These are phyloP conservation scores for Hyla sarda DNA, from an alignment of 2,113 vertebrate genomes.

Conservation along the genomic window DNA sequence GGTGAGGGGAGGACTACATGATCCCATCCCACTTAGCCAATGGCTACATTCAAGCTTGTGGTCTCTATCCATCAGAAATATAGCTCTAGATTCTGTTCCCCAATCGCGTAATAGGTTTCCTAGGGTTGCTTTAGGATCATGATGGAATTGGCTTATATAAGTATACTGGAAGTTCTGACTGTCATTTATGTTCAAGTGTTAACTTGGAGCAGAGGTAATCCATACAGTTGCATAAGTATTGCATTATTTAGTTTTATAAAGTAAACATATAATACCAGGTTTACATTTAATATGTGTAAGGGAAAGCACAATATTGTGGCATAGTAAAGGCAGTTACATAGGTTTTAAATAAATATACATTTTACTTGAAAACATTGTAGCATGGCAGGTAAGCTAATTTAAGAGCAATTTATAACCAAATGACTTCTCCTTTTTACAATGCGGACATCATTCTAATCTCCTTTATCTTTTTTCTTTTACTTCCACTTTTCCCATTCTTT, in stretches of 20 bases:
- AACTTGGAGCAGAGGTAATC: background rate
- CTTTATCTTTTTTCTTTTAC: no score
- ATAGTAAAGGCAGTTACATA: background rate
- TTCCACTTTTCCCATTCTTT: no score
- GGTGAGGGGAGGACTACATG: no score
- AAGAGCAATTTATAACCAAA: conserved; percentile 35
- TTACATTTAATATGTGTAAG: background rate
- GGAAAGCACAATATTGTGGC: background rate
- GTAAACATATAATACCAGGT: background rate
- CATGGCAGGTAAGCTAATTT: conserved; percentile 41
- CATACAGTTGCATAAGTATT: background rate
- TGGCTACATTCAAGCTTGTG: no score
- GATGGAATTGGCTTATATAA: background rate
- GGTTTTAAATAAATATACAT: conserved; percentile 11
- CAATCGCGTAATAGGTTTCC: no score
- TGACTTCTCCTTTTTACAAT: conserved; percentile 9
- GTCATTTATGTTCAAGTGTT: background rate
- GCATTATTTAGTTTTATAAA: background rate
- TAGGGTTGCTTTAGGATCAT: no score
- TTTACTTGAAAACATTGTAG: conserved; percentile 19
- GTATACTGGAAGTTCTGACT: background rate
- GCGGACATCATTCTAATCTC: conserved; percentile 32
- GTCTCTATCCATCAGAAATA: no score
- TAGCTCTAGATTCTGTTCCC: no score
- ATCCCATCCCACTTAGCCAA: no score